Conservation (phyloP, 2,888 invertebrate genomes). For the Drosophila suboccidentalis region DNA sequence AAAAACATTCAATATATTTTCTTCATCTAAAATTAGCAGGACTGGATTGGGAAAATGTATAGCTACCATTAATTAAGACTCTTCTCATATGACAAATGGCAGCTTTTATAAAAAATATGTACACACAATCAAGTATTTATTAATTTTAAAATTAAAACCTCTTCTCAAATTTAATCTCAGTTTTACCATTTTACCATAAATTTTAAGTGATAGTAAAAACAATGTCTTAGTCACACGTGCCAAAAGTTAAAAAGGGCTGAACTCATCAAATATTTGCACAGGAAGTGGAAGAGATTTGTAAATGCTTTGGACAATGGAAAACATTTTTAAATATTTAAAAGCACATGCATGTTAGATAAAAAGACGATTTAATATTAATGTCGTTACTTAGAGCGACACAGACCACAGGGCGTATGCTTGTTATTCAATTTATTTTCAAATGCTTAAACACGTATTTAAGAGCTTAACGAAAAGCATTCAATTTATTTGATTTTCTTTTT, state of each 20-base stretch:
- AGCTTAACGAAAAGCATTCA: not conserved
- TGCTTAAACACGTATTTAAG: slow-evolving; percentile 10
- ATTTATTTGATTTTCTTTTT: slow-evolving; percentile 23
- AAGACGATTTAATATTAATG: slow-evolving; percentile 22
- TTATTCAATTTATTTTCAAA: slow-evolving; percentile 14
- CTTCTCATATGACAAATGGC: too few relatives aligned
- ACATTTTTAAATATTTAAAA: slow-evolving; percentile 43
- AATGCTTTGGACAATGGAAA: slow-evolving; percentile 19
- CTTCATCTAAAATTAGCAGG: too few relatives aligned
- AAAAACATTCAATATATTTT: too few relatives aligned
- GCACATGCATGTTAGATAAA: slow-evolving; percentile 11
- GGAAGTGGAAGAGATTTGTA: slow-evolving; percentile 15
- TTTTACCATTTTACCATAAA: too few relatives aligned
- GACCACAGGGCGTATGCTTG: slow-evolving; percentile 9
- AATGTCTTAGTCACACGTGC: slow-evolving; percentile 3
- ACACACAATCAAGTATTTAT: too few relatives aligned
- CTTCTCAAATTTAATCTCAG: too few relatives aligned
- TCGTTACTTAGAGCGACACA: not conserved
- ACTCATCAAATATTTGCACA: slow-evolving; percentile 22
- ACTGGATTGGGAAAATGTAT: too few relatives aligned
- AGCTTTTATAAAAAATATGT: too few relatives aligned
- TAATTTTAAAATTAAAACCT: too few relatives aligned
- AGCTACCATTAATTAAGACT: too few relatives aligned
- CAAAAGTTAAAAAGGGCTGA: slow-evolving; percentile 9
- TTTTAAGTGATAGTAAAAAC: slow-evolving; percentile 4